phyloP scores from a whole-genome alignment of 2,888 invertebrate species.

The Formica aserva region DNA sequence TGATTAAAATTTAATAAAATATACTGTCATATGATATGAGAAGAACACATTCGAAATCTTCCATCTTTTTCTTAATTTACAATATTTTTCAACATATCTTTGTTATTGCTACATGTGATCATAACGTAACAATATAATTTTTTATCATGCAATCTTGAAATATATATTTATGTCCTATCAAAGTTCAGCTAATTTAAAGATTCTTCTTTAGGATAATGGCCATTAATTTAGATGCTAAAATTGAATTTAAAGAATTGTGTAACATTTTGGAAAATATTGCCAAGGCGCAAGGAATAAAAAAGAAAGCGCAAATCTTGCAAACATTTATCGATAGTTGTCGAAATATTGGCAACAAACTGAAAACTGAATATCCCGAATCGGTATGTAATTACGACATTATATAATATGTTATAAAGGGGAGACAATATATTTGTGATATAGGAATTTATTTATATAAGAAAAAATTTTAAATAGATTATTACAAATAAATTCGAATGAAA shows the following conservation, averaged over 20 bases:
- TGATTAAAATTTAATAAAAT: background rate
- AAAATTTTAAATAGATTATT: background rate
- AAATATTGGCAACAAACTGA: constrained; percentile 82
- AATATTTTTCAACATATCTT: constrained; percentile 2
- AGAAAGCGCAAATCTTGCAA: constrained; percentile 86
- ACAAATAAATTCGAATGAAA: background rate
- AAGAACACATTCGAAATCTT: background rate
- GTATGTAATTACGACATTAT: constrained; percentile 75
- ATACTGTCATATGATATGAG: background rate
- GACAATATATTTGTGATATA: constrained; percentile 3
- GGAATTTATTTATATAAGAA: background rate
- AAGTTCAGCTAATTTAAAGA: background rate
- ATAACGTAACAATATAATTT: background rate
- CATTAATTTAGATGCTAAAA: constrained; percentile 66
- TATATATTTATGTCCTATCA: background rate
- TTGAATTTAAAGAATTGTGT: constrained; percentile 88
- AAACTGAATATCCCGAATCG: constrained; percentile 74
- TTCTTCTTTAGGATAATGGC: constrained; percentile 20
- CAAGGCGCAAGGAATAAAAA: constrained; percentile 84
- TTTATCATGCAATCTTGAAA: background rate
- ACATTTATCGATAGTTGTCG: constrained; percentile 87
- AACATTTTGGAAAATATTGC: constrained; percentile 88
- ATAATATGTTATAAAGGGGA: background rate
- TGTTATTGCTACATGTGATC: constrained; percentile 17
- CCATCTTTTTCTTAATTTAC: background rate